These are phyloP conservation scores for Apoda limacodes DNA, from an alignment of 2,888 invertebrate genomes.

Conservation along the genomic window DNA sequence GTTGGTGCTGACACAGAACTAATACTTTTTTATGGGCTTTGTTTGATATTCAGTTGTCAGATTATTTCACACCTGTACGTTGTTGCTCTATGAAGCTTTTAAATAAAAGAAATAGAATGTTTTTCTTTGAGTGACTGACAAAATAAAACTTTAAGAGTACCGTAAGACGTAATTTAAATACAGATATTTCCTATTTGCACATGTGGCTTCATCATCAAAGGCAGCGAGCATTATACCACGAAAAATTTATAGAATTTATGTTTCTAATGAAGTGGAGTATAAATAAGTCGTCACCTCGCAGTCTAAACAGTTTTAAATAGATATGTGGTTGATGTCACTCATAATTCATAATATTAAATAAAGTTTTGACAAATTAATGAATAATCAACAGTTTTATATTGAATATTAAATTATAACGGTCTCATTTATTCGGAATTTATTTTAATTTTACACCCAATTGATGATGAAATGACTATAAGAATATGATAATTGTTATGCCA, in stretches of 20 bases:
- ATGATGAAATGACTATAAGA: too few species aligned
- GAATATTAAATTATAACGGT: too few species aligned
- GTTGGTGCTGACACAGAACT: conserved; percentile 22
- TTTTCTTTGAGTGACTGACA: too few species aligned
- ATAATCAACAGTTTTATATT: too few species aligned
- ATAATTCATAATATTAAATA: conserved; percentile 46
- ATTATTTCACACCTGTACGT: conserved; percentile 25
- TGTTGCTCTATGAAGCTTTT: conserved; percentile 24
- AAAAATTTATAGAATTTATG: conserved; percentile 32
- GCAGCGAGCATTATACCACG: conserved; percentile 25
- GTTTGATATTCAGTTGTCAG: conserved; percentile 26
- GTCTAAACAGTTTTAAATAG: conserved; percentile 25
- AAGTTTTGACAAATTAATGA: too few species aligned
- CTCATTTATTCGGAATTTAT: too few species aligned
- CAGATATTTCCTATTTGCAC: conserved; percentile 29
- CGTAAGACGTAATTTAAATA: too few species aligned
- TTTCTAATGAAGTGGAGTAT: conserved; percentile 27
- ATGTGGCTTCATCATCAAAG: conserved; percentile 24
- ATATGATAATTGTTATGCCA: too few species aligned
- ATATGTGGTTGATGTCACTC: conserved; percentile 26
- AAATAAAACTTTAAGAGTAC: too few species aligned
- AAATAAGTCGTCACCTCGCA: conserved; percentile 30
- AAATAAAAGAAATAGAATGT: not conserved
- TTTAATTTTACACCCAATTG: too few species aligned
- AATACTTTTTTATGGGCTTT: conserved; percentile 27